These are phyloP conservation scores for Heteractis magnifica DNA, from an alignment of 92 coral and sea anemone species.

Conservation along the genomic window DNA sequence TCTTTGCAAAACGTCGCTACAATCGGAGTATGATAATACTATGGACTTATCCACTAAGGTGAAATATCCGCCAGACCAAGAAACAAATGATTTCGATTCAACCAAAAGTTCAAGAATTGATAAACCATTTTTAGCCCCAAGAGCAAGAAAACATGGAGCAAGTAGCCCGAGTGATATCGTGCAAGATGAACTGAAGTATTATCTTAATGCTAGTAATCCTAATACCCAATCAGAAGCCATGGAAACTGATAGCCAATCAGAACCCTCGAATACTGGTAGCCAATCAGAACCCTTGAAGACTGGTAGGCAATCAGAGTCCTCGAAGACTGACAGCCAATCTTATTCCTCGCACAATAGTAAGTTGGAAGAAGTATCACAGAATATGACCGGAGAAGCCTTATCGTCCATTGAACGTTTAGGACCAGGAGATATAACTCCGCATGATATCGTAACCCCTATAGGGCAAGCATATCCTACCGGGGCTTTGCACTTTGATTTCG, in stretches of 20 bases:
- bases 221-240: neutral
- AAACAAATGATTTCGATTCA: neutral
- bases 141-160: conserved; percentile 11
- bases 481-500: conserved; percentile 15
- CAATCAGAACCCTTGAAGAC: neutral
- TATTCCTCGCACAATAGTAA: neutral
- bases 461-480: conserved; percentile 22
- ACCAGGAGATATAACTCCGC: conserved; percentile 7
- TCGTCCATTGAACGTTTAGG: neutral
- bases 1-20: neutral
- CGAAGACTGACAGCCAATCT: neutral
- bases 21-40: neutral
- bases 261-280: neutral
- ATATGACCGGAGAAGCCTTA: neutral
- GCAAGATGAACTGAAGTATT: neutral
- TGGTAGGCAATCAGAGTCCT: neutral
- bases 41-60: too few species aligned
- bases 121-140: neutral
- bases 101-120: neutral
- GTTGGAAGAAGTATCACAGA: neutral
- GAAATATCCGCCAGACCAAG: neutral
- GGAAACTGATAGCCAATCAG: neutral
- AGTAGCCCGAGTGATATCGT: neutral
- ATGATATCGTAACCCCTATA: conserved; percentile 17
- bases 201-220: neutral